Evolutionary conservation across 2,113 vertebrate genomes (phyloP).

Genomic region (Sula dactylatra): DNA sequence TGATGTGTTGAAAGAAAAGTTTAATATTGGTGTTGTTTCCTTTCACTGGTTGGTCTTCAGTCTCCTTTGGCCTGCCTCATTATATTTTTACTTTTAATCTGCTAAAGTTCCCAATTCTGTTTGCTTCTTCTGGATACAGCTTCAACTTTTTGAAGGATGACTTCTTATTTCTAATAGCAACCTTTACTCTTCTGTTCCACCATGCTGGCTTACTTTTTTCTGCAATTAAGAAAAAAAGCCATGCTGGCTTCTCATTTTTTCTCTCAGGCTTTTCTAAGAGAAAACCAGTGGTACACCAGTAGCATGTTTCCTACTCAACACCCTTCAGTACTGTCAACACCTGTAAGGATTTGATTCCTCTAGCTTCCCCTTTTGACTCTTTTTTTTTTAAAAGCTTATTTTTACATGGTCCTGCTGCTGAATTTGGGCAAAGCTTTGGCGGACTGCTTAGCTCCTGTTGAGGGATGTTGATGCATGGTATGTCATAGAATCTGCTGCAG

Average conservation of each 20-base stretch:
- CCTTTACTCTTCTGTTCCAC: background rate
- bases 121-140: background rate
- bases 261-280: background rate
- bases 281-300: background rate
- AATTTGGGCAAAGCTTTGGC: background rate
- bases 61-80: background rate
- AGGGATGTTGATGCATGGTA: background rate
- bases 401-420: background rate
- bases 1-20: background rate
- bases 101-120: background rate
- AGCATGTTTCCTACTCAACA: background rate
- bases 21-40: background rate
- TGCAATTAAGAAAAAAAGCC: background rate
- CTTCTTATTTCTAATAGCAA: background rate
- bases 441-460: background rate
- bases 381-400: background rate
- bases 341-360: constrained; percentile 22
- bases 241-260: too few relatives aligned
- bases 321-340: background rate
- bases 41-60: background rate
- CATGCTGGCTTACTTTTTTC: background rate
- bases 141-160: background rate
- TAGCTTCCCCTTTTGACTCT: background rate
- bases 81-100: background rate
- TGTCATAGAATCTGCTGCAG: background rate